phyloP scores from a whole-genome alignment of 1,140 invertebrate species.

The Scaptomyza montana region DNA sequence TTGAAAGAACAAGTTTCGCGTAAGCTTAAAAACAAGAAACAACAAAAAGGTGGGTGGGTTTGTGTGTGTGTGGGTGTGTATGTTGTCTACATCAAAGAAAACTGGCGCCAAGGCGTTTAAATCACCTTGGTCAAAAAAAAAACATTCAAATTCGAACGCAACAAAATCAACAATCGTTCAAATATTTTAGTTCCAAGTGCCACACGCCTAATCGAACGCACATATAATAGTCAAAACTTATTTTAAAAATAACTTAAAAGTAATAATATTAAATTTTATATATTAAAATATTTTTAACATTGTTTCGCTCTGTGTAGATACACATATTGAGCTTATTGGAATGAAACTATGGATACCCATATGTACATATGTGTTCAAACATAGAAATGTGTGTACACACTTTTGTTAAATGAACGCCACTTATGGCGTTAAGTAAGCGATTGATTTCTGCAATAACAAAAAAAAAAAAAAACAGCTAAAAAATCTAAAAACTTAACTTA shows the following conservation, averaged over 20 bases:
- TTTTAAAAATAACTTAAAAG: too few species aligned
- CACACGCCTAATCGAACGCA: too few species aligned
- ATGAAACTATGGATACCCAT: conserved; percentile 27
- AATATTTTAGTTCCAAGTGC: too few species aligned
- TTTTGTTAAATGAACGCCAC: conserved; percentile 56
- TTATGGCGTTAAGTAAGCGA: conserved; percentile 63
- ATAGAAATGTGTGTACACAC: conserved; percentile 47
- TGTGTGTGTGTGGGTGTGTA: not conserved
- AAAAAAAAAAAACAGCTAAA: conserved; percentile 6
- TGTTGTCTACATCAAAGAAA: conserved; percentile 17
- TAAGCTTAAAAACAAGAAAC: not conserved
- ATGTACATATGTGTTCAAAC: conserved; percentile 40
- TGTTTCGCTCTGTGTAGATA: conserved; percentile 11
- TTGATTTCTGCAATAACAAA: conserved; percentile 52
- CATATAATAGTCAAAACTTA: not conserved
- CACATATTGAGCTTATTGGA: conserved; percentile 3
- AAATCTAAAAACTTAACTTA: conserved; percentile 27
- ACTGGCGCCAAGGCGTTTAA: conserved; percentile 25
- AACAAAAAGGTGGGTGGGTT: conserved; percentile 15
- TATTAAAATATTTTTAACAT: not conserved
- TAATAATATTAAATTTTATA: too few species aligned
- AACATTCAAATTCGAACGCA: not conserved
- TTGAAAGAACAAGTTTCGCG: conserved; percentile 62
- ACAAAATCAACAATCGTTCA: not conserved
- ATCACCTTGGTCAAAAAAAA: conserved; percentile 22